A percentile compares a stretch with the other conserved stretches of the same genome.
These are phyloP conservation scores for Potamarius usumacintae DNA, from an alignment of 2,113 vertebrate genomes.

Conservation along the genomic window DNA sequence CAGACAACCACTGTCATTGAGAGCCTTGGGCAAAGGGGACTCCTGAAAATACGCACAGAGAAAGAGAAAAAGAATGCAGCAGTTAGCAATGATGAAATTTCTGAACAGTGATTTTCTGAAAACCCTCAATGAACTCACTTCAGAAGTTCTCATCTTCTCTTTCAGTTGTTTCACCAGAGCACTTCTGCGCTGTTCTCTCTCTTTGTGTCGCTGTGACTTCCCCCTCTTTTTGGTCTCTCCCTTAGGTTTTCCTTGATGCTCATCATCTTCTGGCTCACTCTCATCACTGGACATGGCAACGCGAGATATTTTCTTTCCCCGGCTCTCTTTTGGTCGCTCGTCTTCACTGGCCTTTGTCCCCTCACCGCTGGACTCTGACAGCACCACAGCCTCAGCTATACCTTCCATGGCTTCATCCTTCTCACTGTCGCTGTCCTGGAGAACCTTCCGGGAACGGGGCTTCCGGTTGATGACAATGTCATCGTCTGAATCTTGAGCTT, in stretches of 20 bases:
- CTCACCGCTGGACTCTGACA: conserved; percentile 55
- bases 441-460: conserved; percentile 72
- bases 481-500: conserved; percentile 83
- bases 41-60: conserved; percentile 51
- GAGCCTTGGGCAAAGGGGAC: conserved; percentile 31
- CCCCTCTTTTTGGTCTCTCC: conserved; percentile 65
- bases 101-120: not conserved
- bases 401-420: conserved; percentile 54
- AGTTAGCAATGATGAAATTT: not conserved
- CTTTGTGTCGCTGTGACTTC: conserved; percentile 57
- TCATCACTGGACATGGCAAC: conserved; percentile 36
- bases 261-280: conserved; percentile 45
- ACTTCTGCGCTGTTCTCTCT: conserved; percentile 55
- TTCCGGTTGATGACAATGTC: conserved; percentile 77
- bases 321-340: conserved; percentile 15
- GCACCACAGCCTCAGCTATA: conserved; percentile 52
- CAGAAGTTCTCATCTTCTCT: conserved; percentile 38
- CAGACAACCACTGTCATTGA: conserved; percentile 89
- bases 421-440: conserved; percentile 85
- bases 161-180: conserved; percentile 58
- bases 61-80: not conserved
- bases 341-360: conserved; percentile 64
- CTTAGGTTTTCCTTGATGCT: conserved; percentile 44
- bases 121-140: conserved; percentile 1
- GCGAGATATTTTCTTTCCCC: conserved; percentile 28